Percentiles rank a stretch among this genome's conserved stretches.
Evolutionary conservation across 64 coral and sea anemone genomes (phyloP).

Genomic region (Montipora capricornis): DNA sequence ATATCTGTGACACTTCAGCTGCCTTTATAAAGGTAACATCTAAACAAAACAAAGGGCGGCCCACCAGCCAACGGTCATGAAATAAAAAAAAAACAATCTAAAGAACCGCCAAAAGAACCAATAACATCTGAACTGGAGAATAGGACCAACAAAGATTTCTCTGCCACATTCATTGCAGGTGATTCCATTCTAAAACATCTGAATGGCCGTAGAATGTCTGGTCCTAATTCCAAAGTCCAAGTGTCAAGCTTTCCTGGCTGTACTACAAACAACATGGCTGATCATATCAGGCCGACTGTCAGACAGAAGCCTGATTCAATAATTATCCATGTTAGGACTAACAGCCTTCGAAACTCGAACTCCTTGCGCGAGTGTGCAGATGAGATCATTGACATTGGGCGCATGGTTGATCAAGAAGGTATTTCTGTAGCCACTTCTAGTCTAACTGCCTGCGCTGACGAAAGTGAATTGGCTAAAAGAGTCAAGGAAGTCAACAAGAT

Average conservation of each 20-base stretch:
- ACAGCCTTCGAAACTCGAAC: conserved; percentile 11
- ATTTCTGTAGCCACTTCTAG: conserved; percentile 33
- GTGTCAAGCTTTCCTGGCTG: conserved; percentile 46
- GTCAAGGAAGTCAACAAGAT: conserved; percentile 29
- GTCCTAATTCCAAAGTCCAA: conserved; percentile 2
- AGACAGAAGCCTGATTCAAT: conserved; percentile 50
- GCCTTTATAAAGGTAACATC: background rate
- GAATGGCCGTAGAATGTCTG: conserved; percentile 22
- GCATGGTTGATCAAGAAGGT: conserved; percentile 16
- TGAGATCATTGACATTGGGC: conserved; percentile 24
- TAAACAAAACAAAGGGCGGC: background rate
- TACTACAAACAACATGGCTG: conserved; percentile 22
- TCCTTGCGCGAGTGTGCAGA: conserved; percentile 19
- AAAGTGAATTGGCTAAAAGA: background rate
- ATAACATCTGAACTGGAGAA: background rate
- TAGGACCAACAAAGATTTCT: background rate
- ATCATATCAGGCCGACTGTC: conserved; percentile 42
- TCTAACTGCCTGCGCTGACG: conserved; percentile 37
- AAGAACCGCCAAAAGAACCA: background rate
- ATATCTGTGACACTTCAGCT: background rate
- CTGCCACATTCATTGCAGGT: conserved; percentile 10
- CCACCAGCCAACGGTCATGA: background rate
- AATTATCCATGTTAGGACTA: conserved; percentile 66
- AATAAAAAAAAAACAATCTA: background rate
- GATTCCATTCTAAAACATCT: conserved; percentile 59